Evolutionary conservation across 2,113 vertebrate genomes (phyloP).

Genomic region (Rostratula benghalensis): DNA sequence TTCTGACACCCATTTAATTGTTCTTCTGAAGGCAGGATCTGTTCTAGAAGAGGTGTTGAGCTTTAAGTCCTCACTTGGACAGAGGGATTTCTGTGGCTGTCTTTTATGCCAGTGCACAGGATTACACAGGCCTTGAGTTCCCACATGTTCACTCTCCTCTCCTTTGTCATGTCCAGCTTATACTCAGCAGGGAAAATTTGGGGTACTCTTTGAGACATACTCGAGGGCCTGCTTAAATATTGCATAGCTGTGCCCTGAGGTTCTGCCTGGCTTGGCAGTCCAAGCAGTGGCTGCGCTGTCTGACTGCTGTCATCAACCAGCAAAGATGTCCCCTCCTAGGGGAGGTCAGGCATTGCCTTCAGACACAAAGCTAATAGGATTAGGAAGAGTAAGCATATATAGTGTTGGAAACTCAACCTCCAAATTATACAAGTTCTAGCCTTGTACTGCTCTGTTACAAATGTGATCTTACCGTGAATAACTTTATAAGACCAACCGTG

Average conservation of each 20-base stretch:
- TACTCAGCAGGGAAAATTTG: neutral
- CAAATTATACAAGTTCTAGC: neutral
- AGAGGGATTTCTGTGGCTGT: neutral
- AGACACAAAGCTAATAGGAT: neutral
- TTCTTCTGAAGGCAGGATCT: neutral
- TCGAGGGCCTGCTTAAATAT: neutral
- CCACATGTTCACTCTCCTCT: fast-evolving
- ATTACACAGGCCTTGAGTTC: neutral
- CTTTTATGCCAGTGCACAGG: fast-evolving
- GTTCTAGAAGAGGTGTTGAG: neutral
- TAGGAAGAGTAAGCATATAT: neutral
- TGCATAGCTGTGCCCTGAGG: neutral
- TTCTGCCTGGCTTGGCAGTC: neutral
- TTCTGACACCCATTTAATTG: neutral
- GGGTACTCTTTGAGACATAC: neutral
- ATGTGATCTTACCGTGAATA: neutral
- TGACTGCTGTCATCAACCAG: neutral
- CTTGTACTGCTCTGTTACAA: neutral
- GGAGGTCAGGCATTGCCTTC: neutral
- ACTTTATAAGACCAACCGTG: neutral
- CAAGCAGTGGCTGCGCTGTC: neutral
- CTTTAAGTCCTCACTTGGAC: neutral
- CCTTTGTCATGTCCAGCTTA: neutral
- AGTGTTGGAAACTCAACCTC: neutral
- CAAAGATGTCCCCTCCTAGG: neutral